Evolutionary conservation across 2,113 vertebrate genomes (phyloP).

Genomic region (Neodon shergylaensis): DNA sequence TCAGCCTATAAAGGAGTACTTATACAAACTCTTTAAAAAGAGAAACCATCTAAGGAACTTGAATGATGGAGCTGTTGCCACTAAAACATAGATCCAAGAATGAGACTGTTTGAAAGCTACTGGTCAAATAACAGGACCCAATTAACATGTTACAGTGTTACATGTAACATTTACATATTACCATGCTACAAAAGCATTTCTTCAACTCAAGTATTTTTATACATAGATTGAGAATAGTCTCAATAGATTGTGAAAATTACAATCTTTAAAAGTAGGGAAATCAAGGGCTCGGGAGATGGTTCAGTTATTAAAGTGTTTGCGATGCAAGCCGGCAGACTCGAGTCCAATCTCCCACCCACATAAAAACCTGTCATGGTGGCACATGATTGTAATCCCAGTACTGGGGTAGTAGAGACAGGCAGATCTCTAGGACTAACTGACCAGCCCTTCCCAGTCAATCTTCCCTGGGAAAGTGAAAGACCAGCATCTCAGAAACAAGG

Average conservation of each 20-base stretch:
- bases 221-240: slow-evolving; percentile 43
- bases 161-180: too few species aligned
- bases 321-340: neutral
- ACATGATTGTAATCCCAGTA: neutral
- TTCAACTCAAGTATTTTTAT: slow-evolving; percentile 13
- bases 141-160: neutral
- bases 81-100: neutral
- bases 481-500: neutral
- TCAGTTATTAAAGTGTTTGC: neutral
- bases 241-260: slow-evolving; percentile 5
- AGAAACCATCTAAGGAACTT: neutral
- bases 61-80: neutral
- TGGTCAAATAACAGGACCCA: neutral
- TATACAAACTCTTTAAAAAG: neutral
- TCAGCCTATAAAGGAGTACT: slow-evolving; percentile 34
- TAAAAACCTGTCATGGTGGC: neutral
- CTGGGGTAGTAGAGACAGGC: neutral
- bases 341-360: neutral
- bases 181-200: slow-evolving; percentile 2
- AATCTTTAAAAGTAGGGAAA: slow-evolving; percentile 12
- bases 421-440: neutral
- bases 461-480: neutral
- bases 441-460: neutral
- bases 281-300: neutral
- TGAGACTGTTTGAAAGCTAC: neutral